Percentiles rank a stretch among this genome's conserved stretches.
These are phyloP conservation scores for Drosophila athabasca DNA, from an alignment of 1,140 invertebrate genomes.

Conservation along the genomic window DNA sequence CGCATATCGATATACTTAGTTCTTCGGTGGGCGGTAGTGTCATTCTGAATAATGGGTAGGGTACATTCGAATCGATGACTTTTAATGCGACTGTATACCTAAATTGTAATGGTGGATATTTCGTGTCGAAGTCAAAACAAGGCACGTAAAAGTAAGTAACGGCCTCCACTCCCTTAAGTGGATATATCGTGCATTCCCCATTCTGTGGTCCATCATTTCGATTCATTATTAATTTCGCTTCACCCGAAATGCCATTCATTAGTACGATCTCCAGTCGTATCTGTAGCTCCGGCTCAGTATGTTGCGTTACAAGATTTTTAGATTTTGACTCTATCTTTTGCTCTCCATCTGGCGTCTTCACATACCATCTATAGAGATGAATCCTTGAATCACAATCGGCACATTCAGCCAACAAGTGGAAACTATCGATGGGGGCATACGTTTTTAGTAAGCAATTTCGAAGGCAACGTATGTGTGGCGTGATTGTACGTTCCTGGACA, in stretches of 20 bases:
- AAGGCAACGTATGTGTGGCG: slow-evolving; percentile 16
- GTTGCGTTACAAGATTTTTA: not conserved
- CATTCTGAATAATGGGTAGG: not conserved
- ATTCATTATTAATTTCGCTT: not conserved
- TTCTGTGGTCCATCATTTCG: slow-evolving; percentile 22
- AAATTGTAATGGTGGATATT: slow-evolving; percentile 6
- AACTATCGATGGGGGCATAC: slow-evolving; percentile 11
- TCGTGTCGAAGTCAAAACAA: slow-evolving; percentile 9
- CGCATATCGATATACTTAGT: slow-evolving; percentile 14
- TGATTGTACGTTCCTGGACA: not conserved
- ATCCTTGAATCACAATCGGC: slow-evolving; percentile 3
- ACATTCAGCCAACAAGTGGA: slow-evolving; percentile 9
- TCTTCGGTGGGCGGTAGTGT: not conserved
- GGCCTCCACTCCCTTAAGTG: slow-evolving; percentile 3
- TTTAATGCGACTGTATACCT: not conserved
- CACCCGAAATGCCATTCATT: not conserved
- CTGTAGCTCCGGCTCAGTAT: not conserved
- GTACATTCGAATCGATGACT: slow-evolving; percentile 2
- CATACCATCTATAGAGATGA: slow-evolving; percentile 27
- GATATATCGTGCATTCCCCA: slow-evolving; percentile 4
- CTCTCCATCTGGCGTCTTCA: accelerated
- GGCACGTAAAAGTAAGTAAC: slow-evolving; percentile 12
- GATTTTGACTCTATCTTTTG: not conserved
- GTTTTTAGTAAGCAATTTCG: slow-evolving; percentile 14
- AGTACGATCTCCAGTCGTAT: slow-evolving; percentile 10